Conservation (phyloP, 1,140 invertebrate genomes). For the Pararge aegeria region DNA sequence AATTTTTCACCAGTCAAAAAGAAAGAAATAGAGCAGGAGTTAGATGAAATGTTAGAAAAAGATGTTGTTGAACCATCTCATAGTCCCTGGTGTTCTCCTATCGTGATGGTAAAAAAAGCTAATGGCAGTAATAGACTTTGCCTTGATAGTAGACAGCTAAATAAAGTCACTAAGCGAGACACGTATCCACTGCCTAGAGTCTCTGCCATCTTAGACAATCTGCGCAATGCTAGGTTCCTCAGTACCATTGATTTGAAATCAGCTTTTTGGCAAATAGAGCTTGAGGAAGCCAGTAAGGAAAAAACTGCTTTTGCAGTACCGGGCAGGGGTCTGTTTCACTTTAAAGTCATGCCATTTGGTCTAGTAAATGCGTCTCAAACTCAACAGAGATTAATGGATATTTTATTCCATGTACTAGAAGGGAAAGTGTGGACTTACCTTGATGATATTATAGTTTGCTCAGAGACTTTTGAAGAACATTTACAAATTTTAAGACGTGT, state of each 20-base stretch:
- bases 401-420: constrained; percentile 25
- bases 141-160: constrained; percentile 45
- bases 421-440: constrained; percentile 32
- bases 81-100: constrained; percentile 27
- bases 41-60: constrained; percentile 25
- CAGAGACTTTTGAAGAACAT: constrained; percentile 43
- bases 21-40: constrained; percentile 24
- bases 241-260: no score
- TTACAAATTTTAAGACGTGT: constrained; percentile 34
- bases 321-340: no score
- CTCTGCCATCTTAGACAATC: constrained; percentile 40
- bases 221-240: constrained; percentile 44
- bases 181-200: no score
- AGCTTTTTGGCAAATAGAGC: constrained; percentile 56
- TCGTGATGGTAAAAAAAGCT: constrained; percentile 21
- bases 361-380: no score
- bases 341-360: no score
- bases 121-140: constrained; percentile 35
- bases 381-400: constrained; percentile 45
- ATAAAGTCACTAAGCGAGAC: constrained; percentile 41
- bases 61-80: no score
- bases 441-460: constrained; percentile 52
- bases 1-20: no score
- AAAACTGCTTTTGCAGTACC: no score
- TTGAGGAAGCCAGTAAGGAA: constrained; percentile 34